Evolutionary conservation across 2,113 vertebrate species (phyloP).

Genomic region (Orientallactaga bullata): DNA sequence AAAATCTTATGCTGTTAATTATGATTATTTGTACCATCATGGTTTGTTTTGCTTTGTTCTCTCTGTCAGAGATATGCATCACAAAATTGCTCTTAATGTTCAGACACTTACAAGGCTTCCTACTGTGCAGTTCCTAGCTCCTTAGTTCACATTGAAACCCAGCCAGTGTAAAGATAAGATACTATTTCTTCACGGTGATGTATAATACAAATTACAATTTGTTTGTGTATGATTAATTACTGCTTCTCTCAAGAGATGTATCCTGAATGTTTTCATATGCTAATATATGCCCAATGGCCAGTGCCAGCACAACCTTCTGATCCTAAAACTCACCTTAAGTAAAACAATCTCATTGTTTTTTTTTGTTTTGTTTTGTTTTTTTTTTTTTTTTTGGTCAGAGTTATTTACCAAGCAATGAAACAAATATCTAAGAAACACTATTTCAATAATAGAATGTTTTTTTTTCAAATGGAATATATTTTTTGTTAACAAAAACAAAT

Average conservation of each 20-base stretch:
- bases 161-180: slow-evolving; percentile 65
- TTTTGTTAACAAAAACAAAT: slow-evolving; percentile 79
- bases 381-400: slow-evolving; percentile 68
- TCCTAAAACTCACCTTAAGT: slow-evolving; percentile 55
- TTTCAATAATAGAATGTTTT: slow-evolving; percentile 62
- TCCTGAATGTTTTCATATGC: slow-evolving; percentile 78
- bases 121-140: slow-evolving; percentile 51
- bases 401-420: slow-evolving; percentile 64
- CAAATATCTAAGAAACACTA: slow-evolving; percentile 62
- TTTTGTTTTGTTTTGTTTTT: no score
- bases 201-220: slow-evolving; percentile 78
- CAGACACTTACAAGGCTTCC: slow-evolving; percentile 38
- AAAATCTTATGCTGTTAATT: slow-evolving; percentile 66
- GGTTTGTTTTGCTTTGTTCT: slow-evolving; percentile 24
- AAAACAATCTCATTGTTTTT: slow-evolving; percentile 72
- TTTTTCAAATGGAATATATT: slow-evolving; percentile 72
- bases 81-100: slow-evolving; percentile 27
- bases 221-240: slow-evolving; percentile 83
- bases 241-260: slow-evolving; percentile 71
- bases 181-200: slow-evolving; percentile 71
- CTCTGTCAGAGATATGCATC: slow-evolving; percentile 34
- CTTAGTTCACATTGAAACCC: slow-evolving; percentile 37
- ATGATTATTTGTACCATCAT: slow-evolving; percentile 20
- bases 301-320: slow-evolving; percentile 65
- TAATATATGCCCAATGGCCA: slow-evolving; percentile 78